These are phyloP conservation scores for Volucella bombylans DNA, from an alignment of 2,888 invertebrate genomes.

Conservation along the genomic window DNA sequence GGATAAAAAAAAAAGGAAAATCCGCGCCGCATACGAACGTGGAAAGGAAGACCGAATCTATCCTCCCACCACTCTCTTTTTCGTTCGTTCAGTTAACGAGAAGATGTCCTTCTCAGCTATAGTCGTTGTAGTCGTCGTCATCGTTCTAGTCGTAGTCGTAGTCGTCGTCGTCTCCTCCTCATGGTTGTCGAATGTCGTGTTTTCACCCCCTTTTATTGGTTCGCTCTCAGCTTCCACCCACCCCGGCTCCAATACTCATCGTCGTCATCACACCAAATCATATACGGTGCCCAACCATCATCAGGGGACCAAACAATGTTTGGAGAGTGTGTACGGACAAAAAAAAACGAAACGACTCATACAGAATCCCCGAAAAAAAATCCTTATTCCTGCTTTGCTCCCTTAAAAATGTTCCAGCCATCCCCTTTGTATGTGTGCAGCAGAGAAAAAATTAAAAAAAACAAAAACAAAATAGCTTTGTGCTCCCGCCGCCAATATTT, in stretches of 20 bases:
- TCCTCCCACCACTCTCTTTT: constrained; percentile 47
- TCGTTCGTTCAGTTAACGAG: constrained; percentile 15
- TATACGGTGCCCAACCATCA: constrained; percentile 57
- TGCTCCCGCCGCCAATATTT: constrained; percentile 71
- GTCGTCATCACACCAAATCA: constrained; percentile 61
- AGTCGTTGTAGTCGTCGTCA: constrained; percentile 19
- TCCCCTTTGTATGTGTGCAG: constrained; percentile 27
- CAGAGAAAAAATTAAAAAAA: constrained; percentile 9
- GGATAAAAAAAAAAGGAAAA: constrained; percentile 57
- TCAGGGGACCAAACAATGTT: constrained; percentile 40
- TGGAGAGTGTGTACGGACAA: constrained; percentile 55
- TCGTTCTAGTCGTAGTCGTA: not conserved
- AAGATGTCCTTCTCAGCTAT: constrained; percentile 72
- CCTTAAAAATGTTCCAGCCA: constrained; percentile 50
- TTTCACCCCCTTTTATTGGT: constrained; percentile 69
- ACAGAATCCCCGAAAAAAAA: constrained; percentile 59
- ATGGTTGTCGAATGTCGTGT: constrained; percentile 47
- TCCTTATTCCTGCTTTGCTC: constrained; percentile 67
- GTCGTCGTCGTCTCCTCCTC: constrained; percentile 24
- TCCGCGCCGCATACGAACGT: constrained; percentile 69
- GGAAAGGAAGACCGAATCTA: constrained; percentile 58
- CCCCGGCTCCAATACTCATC: not conserved
- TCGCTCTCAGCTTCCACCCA: constrained; percentile 18
- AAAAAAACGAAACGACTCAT: constrained; percentile 6
- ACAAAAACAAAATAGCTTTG: constrained; percentile 41